Conservation (phyloP, 2,888 invertebrate genomes). For the Clanis bilineata region DNA sequence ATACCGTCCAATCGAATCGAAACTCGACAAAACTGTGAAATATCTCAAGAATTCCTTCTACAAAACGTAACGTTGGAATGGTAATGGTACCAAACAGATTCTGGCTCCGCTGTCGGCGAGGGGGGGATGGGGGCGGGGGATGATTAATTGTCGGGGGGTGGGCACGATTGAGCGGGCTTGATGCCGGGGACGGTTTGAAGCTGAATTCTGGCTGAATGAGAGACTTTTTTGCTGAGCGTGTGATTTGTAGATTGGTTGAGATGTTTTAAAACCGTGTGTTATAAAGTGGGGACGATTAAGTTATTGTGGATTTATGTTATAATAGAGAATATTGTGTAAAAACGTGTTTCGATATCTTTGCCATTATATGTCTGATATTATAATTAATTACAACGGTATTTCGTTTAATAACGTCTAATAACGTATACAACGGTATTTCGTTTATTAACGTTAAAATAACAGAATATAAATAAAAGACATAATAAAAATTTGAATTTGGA, state of each 20-base stretch:
- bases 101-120: conserved; percentile 19
- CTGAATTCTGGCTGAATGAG: conserved; percentile 13
- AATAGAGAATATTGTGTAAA: neutral
- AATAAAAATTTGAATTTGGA: neutral
- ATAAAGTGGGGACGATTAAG: neutral
- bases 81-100: conserved; percentile 14
- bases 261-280: conserved; percentile 7
- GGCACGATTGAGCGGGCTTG: conserved; percentile 37
- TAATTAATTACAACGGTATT: too few relatives aligned
- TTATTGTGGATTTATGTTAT: neutral
- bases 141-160: conserved; percentile 59
- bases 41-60: conserved; percentile 13
- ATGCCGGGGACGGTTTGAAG: conserved; percentile 26
- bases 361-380: neutral
- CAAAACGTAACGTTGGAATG: conserved; percentile 10
- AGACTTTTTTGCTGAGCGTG: conserved; percentile 3
- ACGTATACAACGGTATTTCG: too few relatives aligned
- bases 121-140: conserved; percentile 39
- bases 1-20: conserved; percentile 1
- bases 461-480: neutral
- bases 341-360: neutral
- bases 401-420: too few relatives aligned
- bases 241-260: conserved; percentile 12
- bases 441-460: too few relatives aligned
- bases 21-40: conserved; percentile 12